Base-by-base conservation (phyloP, 2,888 invertebrate genomes). In the Pyrgus malvae region DNA sequence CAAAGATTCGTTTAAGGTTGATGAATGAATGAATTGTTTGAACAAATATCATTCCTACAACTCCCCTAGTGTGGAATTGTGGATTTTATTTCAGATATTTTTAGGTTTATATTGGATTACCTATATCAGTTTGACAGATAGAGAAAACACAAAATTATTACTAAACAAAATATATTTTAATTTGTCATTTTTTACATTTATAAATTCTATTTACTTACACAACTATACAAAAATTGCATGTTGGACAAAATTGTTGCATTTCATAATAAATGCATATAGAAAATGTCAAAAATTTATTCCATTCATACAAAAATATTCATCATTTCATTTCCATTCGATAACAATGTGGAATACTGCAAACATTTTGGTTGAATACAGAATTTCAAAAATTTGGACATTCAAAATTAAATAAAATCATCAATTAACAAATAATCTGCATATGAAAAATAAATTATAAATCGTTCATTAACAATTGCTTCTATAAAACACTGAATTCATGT, bases 221-320 rank as follows among this genome's bases (percentile, higher is more conserved):
- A 33, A 38, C 38, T 38, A 31, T 31, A 38, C 21, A 38, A 11
- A 3, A 3, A 11, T 21, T 11, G 21, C 19, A n/a, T 19, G 2
- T 19, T 11, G 29, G 12, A 8, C 5, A 12, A 11, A 12, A n/a
- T n/a, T n/a, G n/a, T n/a, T n/a, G n/a, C n/a, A n/a, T n/a, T n/a
- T n/a, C n/a, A n/a, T n/a, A n/a, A n/a, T n/a, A n/a, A n/a, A 9
- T 42, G 25, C 16, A 8, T 1, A 12, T 14, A 16, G 8, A n/a
- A 42, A 42, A 42, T 16, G 9, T 42, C 16, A 16, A 27, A 41
- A 41, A 7, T 40, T 29, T 21, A 40, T 31, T 49, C 2, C 31
- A 41, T 49, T n/a, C 14, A 41, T 49, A 49, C 17, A 49, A 49
- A 49, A 49, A 49, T 41, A 49, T 45, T 4, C 9, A 27, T 49